A percentile compares a stretch with the other conserved stretches of the same genome.
These are phyloP conservation scores for Notiomystis cincta DNA, from an alignment of 2,113 vertebrate species.

Conservation along the genomic window DNA sequence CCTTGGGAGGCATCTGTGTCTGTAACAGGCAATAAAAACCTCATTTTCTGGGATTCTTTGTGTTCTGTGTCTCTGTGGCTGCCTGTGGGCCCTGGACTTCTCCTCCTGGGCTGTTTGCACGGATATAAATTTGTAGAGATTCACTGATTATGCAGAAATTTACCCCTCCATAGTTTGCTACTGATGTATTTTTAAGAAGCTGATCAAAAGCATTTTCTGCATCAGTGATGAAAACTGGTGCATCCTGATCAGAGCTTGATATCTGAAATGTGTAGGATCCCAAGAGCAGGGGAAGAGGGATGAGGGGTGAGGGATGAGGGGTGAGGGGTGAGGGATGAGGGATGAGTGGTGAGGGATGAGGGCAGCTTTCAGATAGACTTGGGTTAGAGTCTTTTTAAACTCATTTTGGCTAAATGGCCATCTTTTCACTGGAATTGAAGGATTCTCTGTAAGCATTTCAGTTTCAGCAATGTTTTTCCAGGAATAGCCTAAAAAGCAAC, in stretches of 20 bases:
- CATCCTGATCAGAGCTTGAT: neutral
- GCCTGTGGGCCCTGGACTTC: neutral
- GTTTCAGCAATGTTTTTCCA: neutral
- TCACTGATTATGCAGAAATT: neutral
- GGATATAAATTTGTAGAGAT: neutral
- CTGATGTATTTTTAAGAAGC: neutral
- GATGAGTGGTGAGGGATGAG: neutral
- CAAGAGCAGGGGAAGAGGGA: neutral
- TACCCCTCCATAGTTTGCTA: neutral
- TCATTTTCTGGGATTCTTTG: neutral
- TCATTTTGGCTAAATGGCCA: neutral
- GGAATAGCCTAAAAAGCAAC: neutral
- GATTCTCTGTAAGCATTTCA: neutral
- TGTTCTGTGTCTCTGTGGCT: neutral
- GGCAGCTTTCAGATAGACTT: neutral
- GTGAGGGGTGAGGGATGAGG: neutral
- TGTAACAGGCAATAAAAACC: neutral
- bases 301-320: neutral
- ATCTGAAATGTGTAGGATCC: neutral
- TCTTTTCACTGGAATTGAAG: neutral
- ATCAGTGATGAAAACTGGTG: neutral
- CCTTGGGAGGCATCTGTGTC: neutral
- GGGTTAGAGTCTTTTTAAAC: rapidly evolving
- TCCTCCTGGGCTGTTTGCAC: neutral
- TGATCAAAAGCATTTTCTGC: neutral